Conservation (phyloP, 2,113 vertebrate genomes). For the Coturnix japonica region DNA sequence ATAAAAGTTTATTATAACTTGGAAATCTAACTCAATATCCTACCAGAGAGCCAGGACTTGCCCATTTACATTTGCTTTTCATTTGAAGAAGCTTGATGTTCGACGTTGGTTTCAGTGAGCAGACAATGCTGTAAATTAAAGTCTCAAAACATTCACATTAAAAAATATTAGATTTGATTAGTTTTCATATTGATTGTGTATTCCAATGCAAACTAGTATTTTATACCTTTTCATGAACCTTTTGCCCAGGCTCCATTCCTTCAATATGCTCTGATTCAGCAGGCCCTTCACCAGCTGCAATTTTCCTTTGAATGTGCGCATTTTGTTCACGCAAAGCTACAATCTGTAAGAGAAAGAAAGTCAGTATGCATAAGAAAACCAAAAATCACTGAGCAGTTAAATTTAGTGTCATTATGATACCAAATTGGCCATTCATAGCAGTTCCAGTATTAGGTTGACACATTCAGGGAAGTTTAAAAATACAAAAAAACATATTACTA, state of each 20-base stretch:
- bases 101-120: neutral
- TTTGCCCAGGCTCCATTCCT: conserved; percentile 88
- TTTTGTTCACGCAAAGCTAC: conserved; percentile 97
- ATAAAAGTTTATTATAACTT: neutral
- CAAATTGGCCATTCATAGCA: neutral
- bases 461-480: neutral
- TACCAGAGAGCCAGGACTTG: neutral
- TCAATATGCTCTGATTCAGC: conserved; percentile 89
- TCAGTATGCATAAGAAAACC: neutral
- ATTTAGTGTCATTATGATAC: neutral
- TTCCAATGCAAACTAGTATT: neutral
- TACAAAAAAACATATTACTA: no score
- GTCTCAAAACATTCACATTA: neutral
- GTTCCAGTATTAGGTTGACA: neutral
- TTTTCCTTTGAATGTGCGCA: conserved; percentile 97
- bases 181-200: neutral
- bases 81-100: neutral
- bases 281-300: conserved; percentile 89
- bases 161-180: neutral
- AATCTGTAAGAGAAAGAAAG: conserved; percentile 83
- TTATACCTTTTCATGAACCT: conserved; percentile 92
- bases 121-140: neutral
- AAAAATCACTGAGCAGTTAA: neutral
- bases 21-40: neutral
- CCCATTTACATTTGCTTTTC: neutral